Base-by-base conservation (phyloP, 2,888 invertebrate genomes). In the Lasioglossum morio region DNA sequence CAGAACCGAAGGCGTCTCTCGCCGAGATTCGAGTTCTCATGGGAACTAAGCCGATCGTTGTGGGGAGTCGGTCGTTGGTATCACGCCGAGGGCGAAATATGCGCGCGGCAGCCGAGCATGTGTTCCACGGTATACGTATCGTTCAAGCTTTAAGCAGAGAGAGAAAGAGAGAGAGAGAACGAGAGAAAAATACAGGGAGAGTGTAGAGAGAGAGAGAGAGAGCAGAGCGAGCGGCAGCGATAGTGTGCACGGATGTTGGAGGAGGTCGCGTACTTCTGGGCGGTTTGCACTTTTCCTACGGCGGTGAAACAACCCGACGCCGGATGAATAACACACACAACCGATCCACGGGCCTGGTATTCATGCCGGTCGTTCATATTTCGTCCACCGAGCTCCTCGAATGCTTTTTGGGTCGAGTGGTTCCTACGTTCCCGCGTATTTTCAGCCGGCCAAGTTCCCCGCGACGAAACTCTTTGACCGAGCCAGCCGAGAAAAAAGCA, bases 361-460 rank as follows among this genome's bases (percentile, higher is more conserved):
- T 88, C 79, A 85, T 46, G 72, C 76, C 40, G 72, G 86, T 81
- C 88, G 81, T 75, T 80, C 81, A 82, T 82, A 88, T 87, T 90
- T 83, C 84, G 85, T 79, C 75, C 85, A 82, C 88, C 63, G 83
- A 81, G 77, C 87, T 79, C 77, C 82, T 87, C 82, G 70, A 90
- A 88, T 89, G 87, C 82, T 88, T 91, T 91, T 86, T 91, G 86
- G 91, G 91, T 91, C 89, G 90, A 91, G 91, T 87, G 84, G 85
- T 84, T 84, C 78, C 82, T 88, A 81, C 83, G 77, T 88, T 81
- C 77, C n/a, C 37, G 53, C 69, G 86, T 82, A 79, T 90, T 90
- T 88, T 88, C 75, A 88, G 73, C 70, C 83, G 82, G 77, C 87
- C 84, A 80, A 82, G 84, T 82, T 88, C 80, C 63, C 77, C 80